Base-by-base conservation (phyloP, 2,797 vertebrate species). In the Schizopygopsis malacanthus region DNA sequence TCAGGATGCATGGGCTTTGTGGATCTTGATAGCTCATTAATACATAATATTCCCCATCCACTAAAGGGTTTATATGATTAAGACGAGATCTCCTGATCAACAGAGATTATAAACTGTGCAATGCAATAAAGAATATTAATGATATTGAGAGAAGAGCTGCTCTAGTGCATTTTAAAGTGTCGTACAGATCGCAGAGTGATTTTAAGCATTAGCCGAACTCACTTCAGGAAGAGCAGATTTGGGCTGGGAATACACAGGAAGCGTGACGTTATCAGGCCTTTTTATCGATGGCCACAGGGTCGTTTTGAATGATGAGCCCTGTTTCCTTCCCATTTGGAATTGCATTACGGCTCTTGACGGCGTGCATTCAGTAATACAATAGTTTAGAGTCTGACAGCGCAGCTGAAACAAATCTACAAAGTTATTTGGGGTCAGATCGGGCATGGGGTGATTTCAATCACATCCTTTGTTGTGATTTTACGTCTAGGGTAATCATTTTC, bases 251-350 rank as follows among this genome's bases (percentile, higher is more conserved):
- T 88, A 90, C 92, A 85, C 94, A 93, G 94, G 93, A 95, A 94
- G 94, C 93, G 88, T 87, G 85, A 84, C 88, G 92, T 93, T 95
- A 95, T 95, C 94, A 93, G 91, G 91, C 91, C 94, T 95, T 95
- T 95, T 95, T 95, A 95, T 95, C 94, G 92, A 94, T 91, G 93
- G 92, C 91, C 89, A 90, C 91, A 87, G 89, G 91, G 90, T 93
- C 91, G 91, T 95, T 94, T 93, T 91, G 87, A 92, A 90, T 92
- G 91, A 94, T 91, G 91, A 92, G 92, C 91, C 89, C 89, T 87
- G 93, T 94, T 95, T 95, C 94, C 94, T 94, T 94, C 93, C 89
- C 90, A 90, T 88, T 93, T 87, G 91, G 94, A 93, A 95, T 95
- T 92, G 94, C 93, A 92, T 94, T 93, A 94, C 85, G 87, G 85